Evolutionary conservation across 2,888 invertebrate genomes (phyloP).

Genomic region (Notodonta ziczac): DNA sequence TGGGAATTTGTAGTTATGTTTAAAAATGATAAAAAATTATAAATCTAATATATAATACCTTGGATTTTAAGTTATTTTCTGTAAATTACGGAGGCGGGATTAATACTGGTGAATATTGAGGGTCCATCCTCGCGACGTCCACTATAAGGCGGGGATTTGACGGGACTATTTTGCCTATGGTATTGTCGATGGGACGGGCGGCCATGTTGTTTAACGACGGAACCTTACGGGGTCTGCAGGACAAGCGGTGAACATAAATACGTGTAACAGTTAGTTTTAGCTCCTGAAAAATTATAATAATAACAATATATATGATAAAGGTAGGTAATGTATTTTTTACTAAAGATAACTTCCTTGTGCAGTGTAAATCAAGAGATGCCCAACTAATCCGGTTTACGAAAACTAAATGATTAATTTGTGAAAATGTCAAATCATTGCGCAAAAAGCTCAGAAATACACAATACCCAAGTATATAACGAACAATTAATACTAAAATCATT

Average conservation of each 20-base stretch:
- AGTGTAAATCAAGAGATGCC: background rate
- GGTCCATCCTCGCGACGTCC: conserved; percentile 41
- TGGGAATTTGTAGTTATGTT: conserved; percentile 21
- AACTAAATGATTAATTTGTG: background rate
- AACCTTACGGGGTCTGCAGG: conserved; percentile 62
- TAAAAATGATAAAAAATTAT: conserved; percentile 28
- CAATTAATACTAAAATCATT: background rate
- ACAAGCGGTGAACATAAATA: conserved; percentile 59
- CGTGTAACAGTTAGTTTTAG: conserved; percentile 40
- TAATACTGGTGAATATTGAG: conserved; percentile 45
- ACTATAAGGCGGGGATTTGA: conserved; percentile 32
- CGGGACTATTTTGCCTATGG: conserved; percentile 39
- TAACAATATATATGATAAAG: background rate
- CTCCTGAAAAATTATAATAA: conserved; percentile 49
- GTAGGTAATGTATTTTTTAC: background rate
- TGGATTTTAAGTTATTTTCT: conserved; percentile 35
- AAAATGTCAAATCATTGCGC: background rate
- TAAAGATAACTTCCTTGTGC: background rate
- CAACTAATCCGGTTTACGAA: background rate
- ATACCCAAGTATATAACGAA: conserved; percentile 2
- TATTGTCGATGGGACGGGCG: conserved; percentile 40
- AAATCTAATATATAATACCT: conserved; percentile 34
- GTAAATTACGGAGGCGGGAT: conserved; percentile 38
- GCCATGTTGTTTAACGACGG: conserved; percentile 46
- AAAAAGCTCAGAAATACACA: background rate